phyloP scores from a whole-genome alignment of 2,888 invertebrate genomes.

The Phrixothrix hirtus region DNA sequence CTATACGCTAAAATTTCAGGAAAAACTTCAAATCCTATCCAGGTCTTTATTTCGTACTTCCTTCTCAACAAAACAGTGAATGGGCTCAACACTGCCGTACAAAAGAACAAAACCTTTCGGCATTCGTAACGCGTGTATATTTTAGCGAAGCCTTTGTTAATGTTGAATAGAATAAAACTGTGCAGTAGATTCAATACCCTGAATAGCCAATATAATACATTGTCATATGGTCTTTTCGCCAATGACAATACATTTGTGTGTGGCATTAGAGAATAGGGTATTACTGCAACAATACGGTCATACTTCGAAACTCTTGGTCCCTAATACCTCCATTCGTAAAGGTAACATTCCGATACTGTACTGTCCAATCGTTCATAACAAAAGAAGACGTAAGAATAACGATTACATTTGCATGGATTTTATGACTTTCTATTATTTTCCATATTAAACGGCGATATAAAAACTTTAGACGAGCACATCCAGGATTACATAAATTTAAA shows the following conservation, averaged over 20 bases:
- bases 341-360: constrained; percentile 32
- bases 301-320: constrained; percentile 32
- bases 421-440: constrained; percentile 7
- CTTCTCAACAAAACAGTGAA: constrained; percentile 54
- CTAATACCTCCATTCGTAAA: constrained; percentile 27
- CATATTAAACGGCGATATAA: constrained; percentile 4
- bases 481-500: too few species aligned
- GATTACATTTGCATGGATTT: constrained; percentile 34
- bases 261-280: constrained; percentile 54
- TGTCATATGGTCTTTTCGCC: constrained; percentile 57
- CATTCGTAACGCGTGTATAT: constrained; percentile 58
- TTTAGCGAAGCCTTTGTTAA: constrained; percentile 52
- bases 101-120: constrained; percentile 56
- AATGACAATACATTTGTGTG: constrained; percentile 56
- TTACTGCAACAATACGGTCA: constrained; percentile 47
- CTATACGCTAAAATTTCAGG: constrained; percentile 45
- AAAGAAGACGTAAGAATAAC: constrained; percentile 38
- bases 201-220: constrained; percentile 57
- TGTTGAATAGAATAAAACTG: constrained; percentile 55
- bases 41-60: constrained; percentile 53
- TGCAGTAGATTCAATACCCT: constrained; percentile 54
- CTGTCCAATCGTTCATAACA: constrained; percentile 25
- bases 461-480: too few species aligned
- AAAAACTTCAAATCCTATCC: constrained; percentile 50
- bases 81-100: constrained; percentile 53